A percentile compares a stretch with the other conserved stretches of the same genome.
Conservation (phyloP, 2,797 vertebrate genomes). For the Acridotheres tristis region DNA sequence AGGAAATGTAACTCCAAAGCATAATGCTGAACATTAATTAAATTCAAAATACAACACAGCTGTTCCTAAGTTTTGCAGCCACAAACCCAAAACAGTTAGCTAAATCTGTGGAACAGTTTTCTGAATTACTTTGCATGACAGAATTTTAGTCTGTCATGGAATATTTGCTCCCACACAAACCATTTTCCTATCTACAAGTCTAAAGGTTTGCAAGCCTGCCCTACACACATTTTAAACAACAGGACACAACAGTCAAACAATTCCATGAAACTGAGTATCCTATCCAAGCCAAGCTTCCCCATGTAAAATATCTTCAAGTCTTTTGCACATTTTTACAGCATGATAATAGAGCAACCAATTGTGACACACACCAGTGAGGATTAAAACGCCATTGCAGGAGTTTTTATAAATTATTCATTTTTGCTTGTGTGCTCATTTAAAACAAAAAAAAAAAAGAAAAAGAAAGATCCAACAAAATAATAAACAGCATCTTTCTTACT, state of each 20-base stretch:
- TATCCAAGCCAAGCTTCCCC: neutral
- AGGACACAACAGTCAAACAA: neutral
- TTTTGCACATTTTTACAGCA: fast-evolving
- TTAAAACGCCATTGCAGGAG: neutral
- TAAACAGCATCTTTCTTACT: conserved; percentile 51
- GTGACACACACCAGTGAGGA: neutral
- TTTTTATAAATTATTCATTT: neutral
- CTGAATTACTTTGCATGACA: neutral
- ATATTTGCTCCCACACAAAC: neutral
- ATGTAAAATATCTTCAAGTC: neutral
- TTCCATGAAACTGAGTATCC: neutral
- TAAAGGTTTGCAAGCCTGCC: neutral
- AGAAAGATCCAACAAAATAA: fast-evolving
- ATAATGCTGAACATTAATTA: neutral
- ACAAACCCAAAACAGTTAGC: neutral
- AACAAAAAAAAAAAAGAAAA: neutral
- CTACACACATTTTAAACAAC: neutral
- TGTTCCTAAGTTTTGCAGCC: neutral
- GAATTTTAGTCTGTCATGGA: neutral
- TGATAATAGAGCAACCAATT: neutral
- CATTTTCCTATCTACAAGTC: neutral
- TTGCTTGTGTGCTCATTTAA: neutral
- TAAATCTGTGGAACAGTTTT: neutral
- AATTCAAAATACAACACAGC: fast-evolving
- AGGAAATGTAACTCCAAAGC: neutral